Evolutionary conservation across 2,797 vertebrate genomes (phyloP).

Genomic region (Apogon talboti): DNA sequence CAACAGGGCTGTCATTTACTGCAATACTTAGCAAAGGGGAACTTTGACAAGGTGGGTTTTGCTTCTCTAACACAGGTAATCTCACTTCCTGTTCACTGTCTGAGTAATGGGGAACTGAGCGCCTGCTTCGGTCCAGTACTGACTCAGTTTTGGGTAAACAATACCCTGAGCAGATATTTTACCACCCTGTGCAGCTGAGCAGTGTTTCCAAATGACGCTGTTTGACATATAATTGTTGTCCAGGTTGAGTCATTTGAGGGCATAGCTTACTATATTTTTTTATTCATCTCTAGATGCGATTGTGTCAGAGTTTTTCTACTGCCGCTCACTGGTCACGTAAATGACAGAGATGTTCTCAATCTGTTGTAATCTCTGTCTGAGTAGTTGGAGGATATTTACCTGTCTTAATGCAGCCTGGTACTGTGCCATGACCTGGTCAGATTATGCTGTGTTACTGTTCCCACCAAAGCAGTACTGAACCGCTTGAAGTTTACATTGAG

Average conservation of each 20-base stretch:
- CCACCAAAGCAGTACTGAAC: background rate
- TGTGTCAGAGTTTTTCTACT: background rate
- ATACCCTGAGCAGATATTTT: background rate
- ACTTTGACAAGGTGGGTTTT: conserved; percentile 24
- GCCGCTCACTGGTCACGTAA: background rate
- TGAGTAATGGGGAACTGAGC: conserved; percentile 30
- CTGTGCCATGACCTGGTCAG: conserved; percentile 39
- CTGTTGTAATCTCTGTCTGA: conserved; percentile 54
- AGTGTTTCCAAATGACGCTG: background rate
- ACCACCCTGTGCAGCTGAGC: background rate
- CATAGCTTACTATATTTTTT: background rate
- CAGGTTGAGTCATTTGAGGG: background rate
- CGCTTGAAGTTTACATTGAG: background rate
- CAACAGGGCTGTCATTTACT: background rate
- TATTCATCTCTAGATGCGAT: background rate
- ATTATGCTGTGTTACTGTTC: conserved; percentile 6
- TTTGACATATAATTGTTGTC: background rate
- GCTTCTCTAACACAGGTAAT: conserved; percentile 21
- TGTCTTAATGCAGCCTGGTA: conserved; percentile 35
- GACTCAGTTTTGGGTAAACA: background rate
- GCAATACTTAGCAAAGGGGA: conserved; percentile 16
- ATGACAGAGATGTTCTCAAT: conserved; percentile 28
- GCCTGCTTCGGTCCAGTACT: background rate
- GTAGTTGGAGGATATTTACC: conserved; percentile 32
- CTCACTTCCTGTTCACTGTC: conserved; percentile 7